These are phyloP conservation scores for Bombus polaris DNA, from an alignment of 1,140 invertebrate genomes.

Conservation along the genomic window DNA sequence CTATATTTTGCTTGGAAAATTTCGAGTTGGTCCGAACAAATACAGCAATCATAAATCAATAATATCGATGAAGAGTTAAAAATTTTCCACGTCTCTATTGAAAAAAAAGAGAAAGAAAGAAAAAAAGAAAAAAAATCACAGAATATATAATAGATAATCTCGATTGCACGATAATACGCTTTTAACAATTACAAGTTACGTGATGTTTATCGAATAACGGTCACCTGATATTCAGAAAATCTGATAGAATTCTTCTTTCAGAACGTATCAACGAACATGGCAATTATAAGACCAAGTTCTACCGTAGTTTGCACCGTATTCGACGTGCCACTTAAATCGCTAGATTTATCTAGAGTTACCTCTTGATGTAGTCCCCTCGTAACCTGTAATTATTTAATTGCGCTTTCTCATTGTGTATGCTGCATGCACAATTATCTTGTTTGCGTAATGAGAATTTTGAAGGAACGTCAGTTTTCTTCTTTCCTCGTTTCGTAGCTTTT, in stretches of 20 bases:
- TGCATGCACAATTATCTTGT: constrained; percentile 35
- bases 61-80: too few relatives aligned
- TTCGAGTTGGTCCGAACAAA: too few relatives aligned
- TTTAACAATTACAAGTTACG: neutral
- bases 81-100: too few relatives aligned
- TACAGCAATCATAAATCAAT: too few relatives aligned
- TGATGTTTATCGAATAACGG: constrained; percentile 7
- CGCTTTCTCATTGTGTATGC: constrained; percentile 38
- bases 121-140: too few relatives aligned
- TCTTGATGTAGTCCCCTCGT: neutral
- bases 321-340: neutral
- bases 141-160: neutral
- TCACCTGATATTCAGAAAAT: constrained; percentile 21
- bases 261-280: neutral
- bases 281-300: neutral
- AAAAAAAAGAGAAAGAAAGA: too few relatives aligned
- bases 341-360: neutral
- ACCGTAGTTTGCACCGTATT: constrained; percentile 21
- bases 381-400: constrained; percentile 19
- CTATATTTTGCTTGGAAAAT: too few relatives aligned
- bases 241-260: neutral
- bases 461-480: neutral
- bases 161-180: constrained; percentile 2
- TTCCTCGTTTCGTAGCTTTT: neutral
- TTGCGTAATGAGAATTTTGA: neutral